A percentile compares a stretch with the other conserved stretches of the same genome.
These are phyloP conservation scores for Drosophila merina DNA, from an alignment of 2,888 invertebrate genomes.

Conservation along the genomic window DNA sequence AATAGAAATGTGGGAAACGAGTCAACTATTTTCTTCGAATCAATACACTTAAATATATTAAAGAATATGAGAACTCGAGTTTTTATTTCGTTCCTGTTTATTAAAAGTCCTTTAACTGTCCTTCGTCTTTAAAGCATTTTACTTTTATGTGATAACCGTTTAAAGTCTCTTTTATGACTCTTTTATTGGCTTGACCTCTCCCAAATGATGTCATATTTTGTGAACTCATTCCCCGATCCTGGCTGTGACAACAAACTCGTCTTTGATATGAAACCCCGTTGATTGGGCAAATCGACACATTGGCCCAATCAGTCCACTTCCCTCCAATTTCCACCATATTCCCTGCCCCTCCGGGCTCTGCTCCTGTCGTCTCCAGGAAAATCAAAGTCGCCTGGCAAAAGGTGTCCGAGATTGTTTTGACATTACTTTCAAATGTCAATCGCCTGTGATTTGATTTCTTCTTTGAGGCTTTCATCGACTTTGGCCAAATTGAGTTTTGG, in stretches of 20 bases:
- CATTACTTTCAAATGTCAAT: slow-evolving; percentile 76
- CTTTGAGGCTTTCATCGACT: slow-evolving; percentile 46
- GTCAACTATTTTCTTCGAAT: neutral
- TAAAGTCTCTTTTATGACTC: slow-evolving; percentile 9
- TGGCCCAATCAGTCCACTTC: slow-evolving; percentile 59
- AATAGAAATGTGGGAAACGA: slow-evolving; percentile 10
- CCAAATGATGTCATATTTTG: slow-evolving; percentile 31
- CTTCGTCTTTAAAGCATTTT: slow-evolving; percentile 1
- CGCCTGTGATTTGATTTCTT: slow-evolving; percentile 55
- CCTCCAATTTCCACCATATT: slow-evolving; percentile 9
- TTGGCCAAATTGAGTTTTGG: slow-evolving; percentile 63
- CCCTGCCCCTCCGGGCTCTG: neutral
- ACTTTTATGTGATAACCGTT: neutral
- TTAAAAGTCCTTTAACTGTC: neutral
- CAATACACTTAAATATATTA: neutral
- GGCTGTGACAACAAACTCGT: slow-evolving; percentile 22
- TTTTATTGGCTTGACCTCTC: slow-evolving; percentile 13
- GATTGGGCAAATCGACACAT: slow-evolving; percentile 72
- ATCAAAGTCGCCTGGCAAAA: slow-evolving; percentile 56
- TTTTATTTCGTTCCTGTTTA: neutral
- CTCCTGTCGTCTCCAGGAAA: slow-evolving; percentile 40
- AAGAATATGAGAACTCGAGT: neutral
- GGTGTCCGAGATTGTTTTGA: slow-evolving; percentile 71
- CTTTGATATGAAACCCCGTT: slow-evolving; percentile 60
- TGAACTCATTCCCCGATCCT: slow-evolving; percentile 11